These are phyloP conservation scores for Drosophila infuscata DNA, from an alignment of 2,888 invertebrate species.

Conservation along the genomic window DNA sequence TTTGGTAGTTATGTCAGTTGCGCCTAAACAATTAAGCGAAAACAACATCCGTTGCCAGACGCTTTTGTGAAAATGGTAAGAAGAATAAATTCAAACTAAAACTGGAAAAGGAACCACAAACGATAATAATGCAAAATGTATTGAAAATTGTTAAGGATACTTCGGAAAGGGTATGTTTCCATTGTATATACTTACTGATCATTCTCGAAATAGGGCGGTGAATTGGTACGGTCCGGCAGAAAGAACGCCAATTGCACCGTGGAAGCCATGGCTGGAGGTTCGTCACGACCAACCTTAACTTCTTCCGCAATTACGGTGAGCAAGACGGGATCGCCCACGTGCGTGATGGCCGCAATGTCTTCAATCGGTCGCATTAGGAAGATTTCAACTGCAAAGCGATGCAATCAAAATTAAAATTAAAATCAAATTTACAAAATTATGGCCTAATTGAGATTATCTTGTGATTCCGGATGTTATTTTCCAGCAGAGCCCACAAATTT, in stretches of 20 bases:
- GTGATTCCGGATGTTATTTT: no score
- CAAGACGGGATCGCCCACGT: conserved; percentile 93
- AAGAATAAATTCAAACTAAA: background rate
- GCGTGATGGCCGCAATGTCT: conserved; percentile 92
- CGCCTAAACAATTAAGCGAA: background rate
- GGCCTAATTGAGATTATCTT: background rate
- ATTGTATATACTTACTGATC: conserved; percentile 88
- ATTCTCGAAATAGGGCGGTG: conserved; percentile 92
- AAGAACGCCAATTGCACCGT: conserved; percentile 94
- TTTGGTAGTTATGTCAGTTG: background rate
- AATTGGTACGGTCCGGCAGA: conserved; percentile 91
- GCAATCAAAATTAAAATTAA: conserved; percentile 5
- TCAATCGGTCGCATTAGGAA: conserved; percentile 90
- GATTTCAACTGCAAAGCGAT: conserved; percentile 88
- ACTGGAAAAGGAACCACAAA: background rate
- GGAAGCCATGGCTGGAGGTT: conserved; percentile 92
- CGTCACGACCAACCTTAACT: conserved; percentile 90
- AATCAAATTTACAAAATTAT: background rate
- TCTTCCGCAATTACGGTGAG: conserved; percentile 95
- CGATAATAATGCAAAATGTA: background rate
- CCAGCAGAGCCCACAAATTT: no score
- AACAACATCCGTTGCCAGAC: background rate
- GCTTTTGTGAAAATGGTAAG: background rate
- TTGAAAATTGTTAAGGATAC: background rate
- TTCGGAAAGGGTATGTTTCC: background rate